phyloP scores from a whole-genome alignment of 2,113 vertebrate genomes.

The Atlantisia rogersi region DNA sequence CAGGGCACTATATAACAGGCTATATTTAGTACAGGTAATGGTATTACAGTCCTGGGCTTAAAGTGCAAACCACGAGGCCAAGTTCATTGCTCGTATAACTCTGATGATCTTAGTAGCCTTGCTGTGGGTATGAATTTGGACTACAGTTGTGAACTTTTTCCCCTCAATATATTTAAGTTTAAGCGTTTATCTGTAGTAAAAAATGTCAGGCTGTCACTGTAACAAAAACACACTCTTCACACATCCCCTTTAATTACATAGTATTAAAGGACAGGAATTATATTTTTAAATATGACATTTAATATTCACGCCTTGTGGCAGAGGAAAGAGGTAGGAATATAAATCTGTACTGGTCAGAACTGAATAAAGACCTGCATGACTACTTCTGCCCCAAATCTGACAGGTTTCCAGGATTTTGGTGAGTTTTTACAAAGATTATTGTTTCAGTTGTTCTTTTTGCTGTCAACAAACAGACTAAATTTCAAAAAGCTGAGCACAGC shows the following conservation, averaged over 20 bases:
- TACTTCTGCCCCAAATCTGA: not conserved
- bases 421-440: not conserved
- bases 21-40: slow-evolving; percentile 31
- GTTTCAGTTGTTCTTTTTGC: not conserved
- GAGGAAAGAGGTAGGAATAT: not conserved
- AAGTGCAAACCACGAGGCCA: not conserved
- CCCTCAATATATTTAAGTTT: not conserved
- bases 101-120: not conserved
- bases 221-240: not conserved
- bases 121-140: not conserved
- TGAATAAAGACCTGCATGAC: not conserved
- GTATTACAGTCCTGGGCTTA: not conserved
- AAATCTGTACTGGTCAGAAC: not conserved
- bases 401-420: not conserved
- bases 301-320: not conserved
- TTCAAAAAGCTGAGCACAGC: not conserved
- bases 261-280: not conserved
- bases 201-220: not conserved
- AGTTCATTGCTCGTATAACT: not conserved
- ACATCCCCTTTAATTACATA: not conserved
- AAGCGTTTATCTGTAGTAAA: slow-evolving; percentile 14
- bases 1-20: not conserved
- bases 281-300: not conserved
- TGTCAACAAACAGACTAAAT: not conserved
- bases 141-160: not conserved